These are phyloP conservation scores for Drosophila yakuba DNA, from an alignment of 1,140 invertebrate genomes.

Conservation along the genomic window DNA sequence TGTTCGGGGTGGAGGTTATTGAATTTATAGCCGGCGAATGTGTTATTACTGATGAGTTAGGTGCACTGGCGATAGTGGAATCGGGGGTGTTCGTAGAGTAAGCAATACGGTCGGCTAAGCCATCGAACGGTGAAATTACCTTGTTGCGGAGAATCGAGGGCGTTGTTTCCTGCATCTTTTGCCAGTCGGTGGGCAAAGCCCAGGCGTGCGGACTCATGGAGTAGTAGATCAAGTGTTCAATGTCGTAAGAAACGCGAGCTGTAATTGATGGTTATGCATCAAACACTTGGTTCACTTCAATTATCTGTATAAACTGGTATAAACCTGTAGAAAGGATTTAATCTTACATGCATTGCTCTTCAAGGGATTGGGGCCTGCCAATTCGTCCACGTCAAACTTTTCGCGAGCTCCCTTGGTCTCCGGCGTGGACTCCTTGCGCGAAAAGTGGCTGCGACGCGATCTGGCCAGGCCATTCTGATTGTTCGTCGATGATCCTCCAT, in stretches of 20 bases:
- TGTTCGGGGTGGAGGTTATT: conserved; percentile 13
- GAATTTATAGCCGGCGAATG: conserved; percentile 15
- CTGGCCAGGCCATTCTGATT: conserved; percentile 76
- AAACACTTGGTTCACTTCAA: background rate
- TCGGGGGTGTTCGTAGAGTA: conserved; percentile 24
- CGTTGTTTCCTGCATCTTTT: conserved; percentile 71
- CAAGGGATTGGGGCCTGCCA: conserved; percentile 18
- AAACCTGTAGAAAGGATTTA: background rate
- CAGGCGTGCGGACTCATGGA: conserved; percentile 80
- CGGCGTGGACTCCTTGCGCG: conserved; percentile 81
- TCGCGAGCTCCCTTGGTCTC: conserved; percentile 65
- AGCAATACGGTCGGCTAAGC: conserved; percentile 17
- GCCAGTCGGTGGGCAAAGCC: conserved; percentile 74
- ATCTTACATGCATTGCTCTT: conserved; percentile 67
- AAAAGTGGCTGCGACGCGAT: conserved; percentile 84
- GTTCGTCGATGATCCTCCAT: conserved; percentile 30
- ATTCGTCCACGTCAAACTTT: conserved; percentile 54
- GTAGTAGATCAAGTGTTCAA: conserved; percentile 81
- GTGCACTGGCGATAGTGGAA: conserved; percentile 56
- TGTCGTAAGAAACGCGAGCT: conserved; percentile 78
- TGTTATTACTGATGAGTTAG: conserved; percentile 58
- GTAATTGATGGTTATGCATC: background rate
- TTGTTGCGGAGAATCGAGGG: conserved; percentile 83
- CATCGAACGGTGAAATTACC: conserved; percentile 66
- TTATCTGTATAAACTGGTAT: too few species aligned